A percentile compares a stretch with the other conserved stretches of the same genome.
phyloP scores from a whole-genome alignment of 2,113 vertebrate genomes.

The Rhipidura dahli region DNA sequence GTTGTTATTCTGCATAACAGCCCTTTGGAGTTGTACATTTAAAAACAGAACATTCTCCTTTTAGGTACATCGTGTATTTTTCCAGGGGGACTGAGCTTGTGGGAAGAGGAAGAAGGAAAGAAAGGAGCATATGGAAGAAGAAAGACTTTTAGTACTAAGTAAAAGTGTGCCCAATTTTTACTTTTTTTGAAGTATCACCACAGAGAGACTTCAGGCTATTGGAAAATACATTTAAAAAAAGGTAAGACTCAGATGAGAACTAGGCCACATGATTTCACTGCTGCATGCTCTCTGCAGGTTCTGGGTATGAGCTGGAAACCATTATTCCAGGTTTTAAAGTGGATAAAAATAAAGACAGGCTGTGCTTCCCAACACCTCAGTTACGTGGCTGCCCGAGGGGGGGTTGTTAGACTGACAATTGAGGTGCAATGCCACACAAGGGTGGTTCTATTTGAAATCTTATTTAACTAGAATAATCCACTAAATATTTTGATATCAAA shows the following conservation, averaged over 20 bases:
- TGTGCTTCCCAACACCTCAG: neutral
- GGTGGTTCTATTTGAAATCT: neutral
- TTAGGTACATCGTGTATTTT: neutral
- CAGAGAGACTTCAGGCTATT: neutral
- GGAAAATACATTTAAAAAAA: neutral
- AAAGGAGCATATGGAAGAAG: neutral
- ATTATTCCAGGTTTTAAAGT: neutral
- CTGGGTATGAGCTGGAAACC: neutral
- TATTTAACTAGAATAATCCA: neutral
- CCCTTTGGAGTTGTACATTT: neutral
- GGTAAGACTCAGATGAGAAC: neutral
- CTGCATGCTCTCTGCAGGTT: neutral
- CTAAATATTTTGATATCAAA: neutral
- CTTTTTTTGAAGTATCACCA: neutral
- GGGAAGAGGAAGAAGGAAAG: neutral
- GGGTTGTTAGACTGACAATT: neutral
- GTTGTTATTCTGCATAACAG: neutral
- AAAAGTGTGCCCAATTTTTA: neutral
- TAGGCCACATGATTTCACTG: neutral
- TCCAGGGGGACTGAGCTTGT: neutral
- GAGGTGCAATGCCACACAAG: neutral
- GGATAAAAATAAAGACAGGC: neutral
- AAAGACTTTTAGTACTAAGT: neutral
- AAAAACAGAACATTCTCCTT: constrained; percentile 20
- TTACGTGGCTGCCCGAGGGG: neutral